phyloP scores from a whole-genome alignment of 2,797 vertebrate species.

The Halcyon smyrnensis region DNA sequence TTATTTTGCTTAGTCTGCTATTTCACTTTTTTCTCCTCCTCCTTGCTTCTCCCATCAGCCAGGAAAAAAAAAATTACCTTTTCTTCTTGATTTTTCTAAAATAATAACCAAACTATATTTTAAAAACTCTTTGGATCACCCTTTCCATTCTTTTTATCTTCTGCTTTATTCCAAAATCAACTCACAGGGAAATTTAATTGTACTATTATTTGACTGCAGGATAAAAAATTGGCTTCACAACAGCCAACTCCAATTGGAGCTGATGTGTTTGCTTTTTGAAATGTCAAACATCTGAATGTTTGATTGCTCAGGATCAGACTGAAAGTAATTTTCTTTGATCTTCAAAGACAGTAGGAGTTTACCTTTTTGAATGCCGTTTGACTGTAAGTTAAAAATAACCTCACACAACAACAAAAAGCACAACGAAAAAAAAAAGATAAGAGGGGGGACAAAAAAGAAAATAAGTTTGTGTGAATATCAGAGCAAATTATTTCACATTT shows the following conservation, averaged over 20 bases:
- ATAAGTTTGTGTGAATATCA: neutral
- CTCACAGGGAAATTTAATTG: neutral
- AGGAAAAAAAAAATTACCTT: neutral
- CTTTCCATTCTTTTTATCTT: neutral
- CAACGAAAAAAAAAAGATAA: too few species aligned
- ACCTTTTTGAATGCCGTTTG: neutral
- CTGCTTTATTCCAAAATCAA: neutral
- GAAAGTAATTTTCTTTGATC: conserved; percentile 37
- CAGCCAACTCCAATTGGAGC: neutral
- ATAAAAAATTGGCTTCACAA: neutral
- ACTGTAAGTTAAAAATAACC: neutral
- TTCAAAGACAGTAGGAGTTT: neutral
- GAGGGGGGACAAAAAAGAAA: neutral
- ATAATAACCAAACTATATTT: neutral
- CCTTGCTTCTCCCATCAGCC: neutral
- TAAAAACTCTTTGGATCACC: neutral
- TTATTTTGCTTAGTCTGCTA: neutral
- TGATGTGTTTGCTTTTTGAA: conserved; percentile 31
- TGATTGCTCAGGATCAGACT: conserved; percentile 27
- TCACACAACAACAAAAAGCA: neutral
- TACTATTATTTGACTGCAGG: neutral
- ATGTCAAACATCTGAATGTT: neutral
- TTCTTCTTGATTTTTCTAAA: neutral
- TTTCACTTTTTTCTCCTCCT: neutral
- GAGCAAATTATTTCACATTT: neutral